Conservation (phyloP, 2,797 vertebrate species). For the Toxotes lorentzi region DNA sequence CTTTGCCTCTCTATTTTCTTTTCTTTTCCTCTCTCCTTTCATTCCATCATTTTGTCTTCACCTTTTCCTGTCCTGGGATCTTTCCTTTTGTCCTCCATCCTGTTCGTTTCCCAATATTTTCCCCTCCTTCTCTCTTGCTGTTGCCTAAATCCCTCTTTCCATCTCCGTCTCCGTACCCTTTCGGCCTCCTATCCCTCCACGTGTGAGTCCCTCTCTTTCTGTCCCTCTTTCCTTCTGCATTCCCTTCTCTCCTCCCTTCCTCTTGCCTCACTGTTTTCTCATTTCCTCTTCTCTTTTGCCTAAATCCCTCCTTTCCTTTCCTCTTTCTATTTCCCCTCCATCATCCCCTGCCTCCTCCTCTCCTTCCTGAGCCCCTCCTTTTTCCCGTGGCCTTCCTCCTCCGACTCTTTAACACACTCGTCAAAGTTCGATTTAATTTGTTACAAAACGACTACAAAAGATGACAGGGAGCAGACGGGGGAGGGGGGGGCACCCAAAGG, state of each 20-base stretch:
- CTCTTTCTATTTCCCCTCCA: background rate
- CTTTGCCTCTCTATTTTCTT: too few species aligned
- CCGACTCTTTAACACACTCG: conserved; percentile 58
- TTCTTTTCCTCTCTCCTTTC: background rate
- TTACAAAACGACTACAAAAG: conserved; percentile 60
- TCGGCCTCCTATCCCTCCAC: too few species aligned
- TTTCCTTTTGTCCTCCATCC: background rate
- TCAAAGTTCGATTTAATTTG: conserved; percentile 72
- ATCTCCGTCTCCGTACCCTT: too few species aligned
- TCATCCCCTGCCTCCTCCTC: background rate
- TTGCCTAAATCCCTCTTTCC: background rate
- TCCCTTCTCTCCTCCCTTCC: background rate
- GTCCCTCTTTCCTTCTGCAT: background rate
- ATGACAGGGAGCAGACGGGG: conserved; percentile 45
- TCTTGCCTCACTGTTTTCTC: background rate
- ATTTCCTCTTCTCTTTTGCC: background rate
- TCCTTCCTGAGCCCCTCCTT: background rate
- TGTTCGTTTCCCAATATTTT: background rate
- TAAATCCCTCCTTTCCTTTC: background rate
- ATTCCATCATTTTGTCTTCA: background rate
- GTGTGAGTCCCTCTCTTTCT: background rate
- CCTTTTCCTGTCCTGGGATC: too few species aligned
- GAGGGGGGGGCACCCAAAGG: conserved; percentile 48
- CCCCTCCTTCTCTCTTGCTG: too few species aligned
- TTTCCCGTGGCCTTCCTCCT: background rate